phyloP scores from a whole-genome alignment of 1,140 invertebrate genomes.

The Drosophila virilis region DNA sequence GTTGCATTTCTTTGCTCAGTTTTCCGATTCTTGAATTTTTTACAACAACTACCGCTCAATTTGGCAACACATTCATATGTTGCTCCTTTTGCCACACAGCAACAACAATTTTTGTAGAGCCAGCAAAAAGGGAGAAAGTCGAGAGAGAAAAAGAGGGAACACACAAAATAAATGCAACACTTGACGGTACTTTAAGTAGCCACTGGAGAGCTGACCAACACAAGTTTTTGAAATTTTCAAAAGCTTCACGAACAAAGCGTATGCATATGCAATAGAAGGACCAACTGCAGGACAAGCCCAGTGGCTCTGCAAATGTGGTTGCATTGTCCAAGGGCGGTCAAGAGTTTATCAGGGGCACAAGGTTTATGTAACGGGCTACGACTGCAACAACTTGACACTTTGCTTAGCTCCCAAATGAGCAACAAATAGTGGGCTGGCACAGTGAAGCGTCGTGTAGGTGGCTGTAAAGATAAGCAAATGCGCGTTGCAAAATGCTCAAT shows the following conservation, averaged over 20 bases:
- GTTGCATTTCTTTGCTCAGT: background rate
- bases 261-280: slow-evolving; percentile 53
- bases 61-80: slow-evolving; percentile 2
- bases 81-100: slow-evolving; percentile 1
- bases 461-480: slow-evolving; percentile 67
- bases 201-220: slow-evolving; percentile 47
- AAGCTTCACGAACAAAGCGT: slow-evolving; percentile 34
- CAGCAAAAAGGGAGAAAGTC: background rate
- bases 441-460: slow-evolving; percentile 25
- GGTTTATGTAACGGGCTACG: slow-evolving; percentile 5
- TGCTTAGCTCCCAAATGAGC: slow-evolving; percentile 71
- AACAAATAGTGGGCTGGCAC: slow-evolving; percentile 52
- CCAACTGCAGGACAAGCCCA: background rate
- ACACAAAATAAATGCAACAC: slow-evolving; percentile 36
- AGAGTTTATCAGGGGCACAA: slow-evolving; percentile 19
- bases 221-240: slow-evolving; percentile 57
- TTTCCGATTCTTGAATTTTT: background rate
- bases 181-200: slow-evolving; percentile 49
- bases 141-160: slow-evolving; percentile 3
- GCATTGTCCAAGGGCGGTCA: slow-evolving; percentile 27
- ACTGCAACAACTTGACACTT: slow-evolving; percentile 34
- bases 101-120: background rate
- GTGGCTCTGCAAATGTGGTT: slow-evolving; percentile 10
- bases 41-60: background rate
- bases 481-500: slow-evolving; percentile 66